phyloP scores from a whole-genome alignment of 2,888 invertebrate species.

The Synergus gifuensis region DNA sequence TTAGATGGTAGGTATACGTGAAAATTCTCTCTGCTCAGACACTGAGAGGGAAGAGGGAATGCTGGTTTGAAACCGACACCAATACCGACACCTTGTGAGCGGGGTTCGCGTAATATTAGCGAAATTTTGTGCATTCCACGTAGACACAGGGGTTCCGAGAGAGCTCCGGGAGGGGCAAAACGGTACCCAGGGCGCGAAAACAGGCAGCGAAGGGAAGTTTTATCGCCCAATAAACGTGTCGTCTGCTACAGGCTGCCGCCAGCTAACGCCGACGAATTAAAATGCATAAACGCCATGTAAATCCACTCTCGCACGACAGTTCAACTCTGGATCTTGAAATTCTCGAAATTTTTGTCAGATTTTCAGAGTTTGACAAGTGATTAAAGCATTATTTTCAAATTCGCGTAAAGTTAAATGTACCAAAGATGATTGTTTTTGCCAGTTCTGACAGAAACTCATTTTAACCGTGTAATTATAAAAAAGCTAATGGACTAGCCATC shows the following conservation, averaged over 20 bases:
- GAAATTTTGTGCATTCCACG: constrained; percentile 72
- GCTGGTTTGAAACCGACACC: constrained; percentile 28
- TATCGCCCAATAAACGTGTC: constrained; percentile 75
- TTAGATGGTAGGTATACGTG: constrained; percentile 18
- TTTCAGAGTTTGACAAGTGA: not conserved
- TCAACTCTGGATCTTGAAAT: constrained; percentile 32
- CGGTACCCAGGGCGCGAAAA: constrained; percentile 54
- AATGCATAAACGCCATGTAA: constrained; percentile 71
- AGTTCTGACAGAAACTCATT: constrained; percentile 53
- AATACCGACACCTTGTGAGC: constrained; percentile 44
- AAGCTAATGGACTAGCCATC: constrained; percentile 48
- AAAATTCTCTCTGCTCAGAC: constrained; percentile 18
- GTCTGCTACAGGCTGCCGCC: constrained; percentile 64
- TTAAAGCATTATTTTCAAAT: not conserved
- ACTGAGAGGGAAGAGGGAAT: not conserved
- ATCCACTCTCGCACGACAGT: constrained; percentile 62
- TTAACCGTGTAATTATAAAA: constrained; percentile 45
- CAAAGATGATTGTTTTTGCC: not conserved
- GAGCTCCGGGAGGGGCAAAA: constrained; percentile 29
- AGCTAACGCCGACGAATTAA: constrained; percentile 66
- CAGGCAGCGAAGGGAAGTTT: constrained; percentile 68
- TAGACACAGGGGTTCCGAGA: constrained; percentile 56
- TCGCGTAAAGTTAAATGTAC: not conserved
- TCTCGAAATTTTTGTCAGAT: not conserved
- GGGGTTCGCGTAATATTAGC: constrained; percentile 65